phyloP scores from a whole-genome alignment of 2,888 invertebrate species.

The Furcula furcula region DNA sequence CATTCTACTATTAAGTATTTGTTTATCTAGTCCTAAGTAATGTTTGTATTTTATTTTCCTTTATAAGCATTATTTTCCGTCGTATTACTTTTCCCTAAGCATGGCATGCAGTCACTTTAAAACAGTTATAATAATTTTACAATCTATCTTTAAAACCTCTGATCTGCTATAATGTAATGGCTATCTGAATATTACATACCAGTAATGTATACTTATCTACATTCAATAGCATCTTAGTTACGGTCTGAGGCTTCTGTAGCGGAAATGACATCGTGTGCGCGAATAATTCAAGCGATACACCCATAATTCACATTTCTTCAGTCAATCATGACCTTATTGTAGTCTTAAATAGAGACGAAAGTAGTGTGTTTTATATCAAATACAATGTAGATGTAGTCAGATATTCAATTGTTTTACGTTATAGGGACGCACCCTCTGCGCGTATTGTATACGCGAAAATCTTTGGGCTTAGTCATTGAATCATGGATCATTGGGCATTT shows the following conservation, averaged over 20 bases:
- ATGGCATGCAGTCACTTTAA: too few species aligned
- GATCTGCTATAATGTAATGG: too few species aligned
- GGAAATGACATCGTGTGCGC: slow-evolving; percentile 45
- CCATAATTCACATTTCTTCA: slow-evolving; percentile 9
- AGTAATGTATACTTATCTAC: slow-evolving; percentile 22
- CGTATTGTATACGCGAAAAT: slow-evolving; percentile 26
- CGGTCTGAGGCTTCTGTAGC: slow-evolving; percentile 41
- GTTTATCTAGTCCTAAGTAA: too few species aligned
- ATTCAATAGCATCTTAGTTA: slow-evolving; percentile 42
- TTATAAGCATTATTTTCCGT: too few species aligned
- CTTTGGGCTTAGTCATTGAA: slow-evolving; percentile 13
- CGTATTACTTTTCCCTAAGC: too few species aligned
- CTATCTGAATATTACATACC: slow-evolving; percentile 15
- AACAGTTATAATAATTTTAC: too few species aligned
- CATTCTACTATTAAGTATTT: too few species aligned
- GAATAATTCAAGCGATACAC: slow-evolving; percentile 14
- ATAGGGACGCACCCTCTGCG: slow-evolving; percentile 9
- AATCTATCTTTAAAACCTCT: too few species aligned
- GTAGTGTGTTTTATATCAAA: slow-evolving; percentile 8
- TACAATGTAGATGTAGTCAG: slow-evolving; percentile 4
- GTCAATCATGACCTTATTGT: slow-evolving; percentile 10
- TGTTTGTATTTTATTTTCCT: too few species aligned
- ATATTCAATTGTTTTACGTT: slow-evolving; percentile 27
- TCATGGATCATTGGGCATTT: slow-evolving; percentile 15
- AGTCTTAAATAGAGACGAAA: slow-evolving; percentile 11